Evolutionary conservation across 2,888 invertebrate species (phyloP).

Genomic region (Platypus cylindrus): DNA sequence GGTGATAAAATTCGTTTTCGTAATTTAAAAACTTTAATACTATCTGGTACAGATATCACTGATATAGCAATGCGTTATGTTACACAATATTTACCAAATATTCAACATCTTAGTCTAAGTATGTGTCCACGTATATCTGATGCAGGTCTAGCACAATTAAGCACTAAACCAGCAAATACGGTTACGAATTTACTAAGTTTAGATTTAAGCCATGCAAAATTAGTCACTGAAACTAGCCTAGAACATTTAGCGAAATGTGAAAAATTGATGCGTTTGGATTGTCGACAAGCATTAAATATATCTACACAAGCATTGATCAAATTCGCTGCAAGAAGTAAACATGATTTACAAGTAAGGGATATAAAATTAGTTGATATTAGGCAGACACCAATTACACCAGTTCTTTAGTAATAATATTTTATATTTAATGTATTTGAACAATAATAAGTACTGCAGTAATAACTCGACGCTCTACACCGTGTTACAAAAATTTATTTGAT

Average conservation of each 20-base stretch:
- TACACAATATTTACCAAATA: conserved; percentile 60
- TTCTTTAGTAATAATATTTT: too few species aligned
- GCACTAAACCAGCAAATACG: conserved; percentile 58
- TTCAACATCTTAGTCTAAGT: conserved; percentile 67
- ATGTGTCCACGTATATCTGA: conserved; percentile 82
- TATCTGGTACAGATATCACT: conserved; percentile 82
- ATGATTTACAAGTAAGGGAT: conserved; percentile 67
- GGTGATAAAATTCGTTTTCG: conserved; percentile 66
- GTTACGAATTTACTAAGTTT: conserved; percentile 57
- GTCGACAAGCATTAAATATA: conserved; percentile 68
- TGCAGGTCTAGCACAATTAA: conserved; percentile 78
- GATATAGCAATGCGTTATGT: conserved; percentile 74
- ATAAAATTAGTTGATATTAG: conserved; percentile 56
- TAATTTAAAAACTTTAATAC: conserved; percentile 57
- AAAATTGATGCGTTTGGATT: conserved; percentile 57
- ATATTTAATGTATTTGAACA: too few species aligned
- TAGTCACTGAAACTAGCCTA: conserved; percentile 69
- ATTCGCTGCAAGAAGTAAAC: conserved; percentile 69
- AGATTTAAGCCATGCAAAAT: conserved; percentile 69
- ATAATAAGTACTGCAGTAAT: too few species aligned
- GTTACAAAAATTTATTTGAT: too few species aligned
- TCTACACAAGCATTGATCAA: conserved; percentile 72
- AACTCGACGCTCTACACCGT: too few species aligned
- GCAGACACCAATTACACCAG: conserved; percentile 16
- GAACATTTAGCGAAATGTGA: conserved; percentile 70